phyloP scores from a whole-genome alignment of 2,888 invertebrate species.

The Oscheius sp. region DNA sequence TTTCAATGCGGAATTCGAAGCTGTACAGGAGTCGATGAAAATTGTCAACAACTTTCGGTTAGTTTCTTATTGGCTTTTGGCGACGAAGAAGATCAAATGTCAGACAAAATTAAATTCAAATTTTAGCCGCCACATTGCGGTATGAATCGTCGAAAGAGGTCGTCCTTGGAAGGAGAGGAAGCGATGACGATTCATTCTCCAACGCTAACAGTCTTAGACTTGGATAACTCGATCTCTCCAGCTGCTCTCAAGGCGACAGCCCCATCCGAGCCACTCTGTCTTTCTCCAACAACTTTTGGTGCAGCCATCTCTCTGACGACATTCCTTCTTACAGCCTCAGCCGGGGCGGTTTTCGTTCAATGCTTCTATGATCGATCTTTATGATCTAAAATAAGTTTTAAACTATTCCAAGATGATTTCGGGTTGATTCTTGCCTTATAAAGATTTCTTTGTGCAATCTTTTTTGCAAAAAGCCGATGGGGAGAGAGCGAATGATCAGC shows the following conservation, averaged over 20 bases:
- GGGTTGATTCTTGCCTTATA: constrained; percentile 17
- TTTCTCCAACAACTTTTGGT: constrained; percentile 61
- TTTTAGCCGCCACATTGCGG: constrained; percentile 62
- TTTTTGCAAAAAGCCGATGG: too few relatives aligned
- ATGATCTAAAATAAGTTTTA: background rate
- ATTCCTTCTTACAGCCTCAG: constrained; percentile 59
- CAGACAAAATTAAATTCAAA: constrained; percentile 14
- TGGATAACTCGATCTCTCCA: constrained; percentile 29
- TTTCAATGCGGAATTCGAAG: constrained; percentile 62
- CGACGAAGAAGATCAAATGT: background rate
- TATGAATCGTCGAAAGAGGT: constrained; percentile 2
- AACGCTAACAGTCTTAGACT: constrained; percentile 64
- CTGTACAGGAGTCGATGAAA: constrained; percentile 56
- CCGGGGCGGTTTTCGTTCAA: constrained; percentile 41
- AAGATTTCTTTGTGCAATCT: background rate
- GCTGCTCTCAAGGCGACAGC: background rate
- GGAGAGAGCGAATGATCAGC: too few relatives aligned
- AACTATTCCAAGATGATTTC: background rate
- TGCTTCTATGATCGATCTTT: background rate
- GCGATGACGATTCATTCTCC: constrained; percentile 58
- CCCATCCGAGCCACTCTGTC: constrained; percentile 41
- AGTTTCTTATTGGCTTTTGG: background rate
- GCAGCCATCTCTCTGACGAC: constrained; percentile 60
- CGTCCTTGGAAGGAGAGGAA: background rate
- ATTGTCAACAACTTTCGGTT: constrained; percentile 60